Conservation (phyloP, 2,888 invertebrate species). For the Mesorhabditis sp. region DNA sequence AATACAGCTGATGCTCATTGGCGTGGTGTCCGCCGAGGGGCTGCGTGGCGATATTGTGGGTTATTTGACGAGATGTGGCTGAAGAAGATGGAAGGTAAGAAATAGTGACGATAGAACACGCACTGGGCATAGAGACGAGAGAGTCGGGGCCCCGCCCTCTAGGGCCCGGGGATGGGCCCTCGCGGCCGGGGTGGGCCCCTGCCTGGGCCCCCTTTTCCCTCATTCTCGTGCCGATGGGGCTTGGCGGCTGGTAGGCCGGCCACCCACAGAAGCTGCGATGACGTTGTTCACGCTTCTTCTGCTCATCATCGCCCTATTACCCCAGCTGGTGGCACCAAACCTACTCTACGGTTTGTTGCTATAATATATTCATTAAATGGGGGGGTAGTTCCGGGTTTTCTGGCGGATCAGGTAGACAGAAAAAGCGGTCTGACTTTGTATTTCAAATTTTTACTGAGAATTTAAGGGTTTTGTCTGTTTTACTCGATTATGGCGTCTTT, state of each 20-base stretch:
- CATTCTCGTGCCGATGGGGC: constrained; percentile 5
- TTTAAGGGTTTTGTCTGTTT: too few relatives aligned
- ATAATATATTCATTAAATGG: too few relatives aligned
- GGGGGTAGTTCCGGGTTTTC: too few relatives aligned
- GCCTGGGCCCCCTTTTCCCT: constrained; percentile 1
- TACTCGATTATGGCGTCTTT: too few relatives aligned
- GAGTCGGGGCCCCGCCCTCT: neutral
- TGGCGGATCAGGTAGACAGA: too few relatives aligned
- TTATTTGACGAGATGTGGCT: too few relatives aligned
- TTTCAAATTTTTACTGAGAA: too few relatives aligned
- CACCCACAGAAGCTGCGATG: neutral
- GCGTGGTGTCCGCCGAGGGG: too few relatives aligned
- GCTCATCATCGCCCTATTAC: neutral
- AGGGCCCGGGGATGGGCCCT: neutral
- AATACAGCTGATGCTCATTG: too few relatives aligned
- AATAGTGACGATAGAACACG: neutral
- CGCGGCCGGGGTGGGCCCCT: neutral
- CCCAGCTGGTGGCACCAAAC: constrained; percentile 1
- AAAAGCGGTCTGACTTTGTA: too few relatives aligned
- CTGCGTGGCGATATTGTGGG: too few relatives aligned
- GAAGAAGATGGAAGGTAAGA: neutral
- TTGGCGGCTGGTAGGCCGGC: constrained; percentile 4
- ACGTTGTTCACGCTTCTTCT: neutral
- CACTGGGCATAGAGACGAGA: neutral
- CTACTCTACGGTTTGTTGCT: neutral